Conservation (phyloP, 2,113 vertebrate genomes). For the Cettia cetti region DNA sequence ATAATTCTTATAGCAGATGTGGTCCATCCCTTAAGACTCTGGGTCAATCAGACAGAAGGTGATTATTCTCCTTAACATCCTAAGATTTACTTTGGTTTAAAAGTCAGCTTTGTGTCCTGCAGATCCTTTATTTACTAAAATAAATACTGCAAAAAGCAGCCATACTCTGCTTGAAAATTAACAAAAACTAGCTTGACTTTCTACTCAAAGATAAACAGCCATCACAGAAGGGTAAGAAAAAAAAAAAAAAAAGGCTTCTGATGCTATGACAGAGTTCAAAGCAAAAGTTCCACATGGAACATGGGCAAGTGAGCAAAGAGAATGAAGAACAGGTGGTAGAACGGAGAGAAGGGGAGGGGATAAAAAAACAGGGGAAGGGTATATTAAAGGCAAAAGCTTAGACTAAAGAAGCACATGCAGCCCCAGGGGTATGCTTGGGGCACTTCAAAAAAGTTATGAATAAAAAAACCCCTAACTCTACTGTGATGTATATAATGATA, state of each 20-base stretch:
- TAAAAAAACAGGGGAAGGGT: not conserved
- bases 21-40: not conserved
- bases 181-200: not conserved
- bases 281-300: not conserved
- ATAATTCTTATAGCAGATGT: not conserved
- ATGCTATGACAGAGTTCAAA: not conserved
- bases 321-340: not conserved
- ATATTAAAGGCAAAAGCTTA: not conserved
- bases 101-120: not conserved
- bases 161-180: not conserved
- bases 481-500: not conserved
- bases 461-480: not conserved
- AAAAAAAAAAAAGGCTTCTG: not conserved
- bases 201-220: not conserved
- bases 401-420: not conserved
- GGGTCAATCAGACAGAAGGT: slow-evolving; percentile 24
- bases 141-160: not conserved
- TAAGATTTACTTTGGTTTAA: not conserved
- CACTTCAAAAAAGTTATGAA: not conserved
- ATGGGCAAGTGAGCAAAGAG: not conserved
- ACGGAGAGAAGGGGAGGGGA: not conserved
- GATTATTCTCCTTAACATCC: slow-evolving; percentile 8
- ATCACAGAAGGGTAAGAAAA: not conserved
- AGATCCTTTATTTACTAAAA: not conserved
- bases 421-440: not conserved